These are phyloP conservation scores for Acanthococcus lagerstroemiae DNA, from an alignment of 2,888 invertebrate genomes.

Conservation along the genomic window DNA sequence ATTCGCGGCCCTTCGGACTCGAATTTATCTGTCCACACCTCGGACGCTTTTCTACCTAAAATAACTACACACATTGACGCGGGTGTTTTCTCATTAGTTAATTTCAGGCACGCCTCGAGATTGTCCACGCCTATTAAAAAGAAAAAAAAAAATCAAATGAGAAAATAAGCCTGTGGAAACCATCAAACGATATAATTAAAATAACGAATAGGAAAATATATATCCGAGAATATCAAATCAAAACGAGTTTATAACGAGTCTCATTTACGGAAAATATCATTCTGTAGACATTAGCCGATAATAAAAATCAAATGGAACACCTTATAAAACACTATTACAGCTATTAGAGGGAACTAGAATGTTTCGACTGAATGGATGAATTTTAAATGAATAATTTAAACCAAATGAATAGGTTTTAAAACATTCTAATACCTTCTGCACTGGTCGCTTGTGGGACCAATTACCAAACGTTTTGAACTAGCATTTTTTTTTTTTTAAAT, in stretches of 20 bases:
- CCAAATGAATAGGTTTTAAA: conserved; percentile 24
- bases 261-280: neutral
- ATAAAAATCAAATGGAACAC: conserved; percentile 30
- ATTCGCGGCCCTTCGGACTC: no score
- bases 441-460: conserved; percentile 24
- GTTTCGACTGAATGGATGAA: conserved; percentile 12
- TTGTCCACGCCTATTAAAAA: no score
- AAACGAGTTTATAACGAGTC: neutral
- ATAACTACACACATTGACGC: no score
- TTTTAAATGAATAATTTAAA: conserved; percentile 22
- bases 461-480: conserved; percentile 26
- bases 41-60: no score
- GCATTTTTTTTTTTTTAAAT: conserved; percentile 25
- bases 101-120: no score
- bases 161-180: no score
- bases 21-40: no score
- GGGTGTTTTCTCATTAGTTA: no score
- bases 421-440: conserved; percentile 10
- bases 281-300: conserved; percentile 22
- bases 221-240: neutral
- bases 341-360: conserved; percentile 24
- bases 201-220: no score
- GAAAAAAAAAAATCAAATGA: no score
- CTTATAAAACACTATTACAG: conserved; percentile 31
- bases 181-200: no score